Base-by-base conservation (phyloP, 2,797 vertebrate genomes). In the Takifugu ocellatus region DNA sequence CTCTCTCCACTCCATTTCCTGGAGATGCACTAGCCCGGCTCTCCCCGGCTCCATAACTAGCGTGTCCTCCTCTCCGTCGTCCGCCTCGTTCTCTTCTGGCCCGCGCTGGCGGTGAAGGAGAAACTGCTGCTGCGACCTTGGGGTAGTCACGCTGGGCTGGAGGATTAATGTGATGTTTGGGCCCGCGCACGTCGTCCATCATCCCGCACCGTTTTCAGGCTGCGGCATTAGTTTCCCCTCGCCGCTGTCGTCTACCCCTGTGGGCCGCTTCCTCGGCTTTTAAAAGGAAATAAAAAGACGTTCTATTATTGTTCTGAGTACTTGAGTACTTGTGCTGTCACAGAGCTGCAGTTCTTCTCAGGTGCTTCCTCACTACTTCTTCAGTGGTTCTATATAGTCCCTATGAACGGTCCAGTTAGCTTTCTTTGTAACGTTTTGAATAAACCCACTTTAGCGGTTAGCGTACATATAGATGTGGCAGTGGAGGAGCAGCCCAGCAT, bases 81-180 rank as follows among this genome's bases (percentile, higher is more conserved):
- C 61, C 62, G 58, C 63, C 63, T 9, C 21, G 44, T 78, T 21
- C 56, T 21, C 36, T 76, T 73, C 72, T 70, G 59, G 60, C 68
- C 67, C 53, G 70, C 56, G 66, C 72, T 75, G 49, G 60, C 59
- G 54, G 63, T 66, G 69, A 72, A 84, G 67, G 71, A 84, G 78
- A 79, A 76, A 74, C 59, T 25, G 52, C 75, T 52, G 68, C 79
- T 51, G 73, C 15, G 81, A 86, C 87, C 86, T 87, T 87, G 86
- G 77, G 74, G 71, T 61, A 81, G 79, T 77, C 69, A 66, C 75
- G 74, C 68, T 74, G 77, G 75, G 81, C 83, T 50, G 26, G 63
- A 85, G 86, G 86, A 85, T 86, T 89, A 85, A 88, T 88, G 87
- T 81, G 81, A 87, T 85, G 86, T 86, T 86, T 86, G 83, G 79